Evolutionary conservation across 2,797 vertebrate genomes (phyloP), one percentile per base, ranked within the genome.

Genomic region (Sebastes flavidus): DNA sequence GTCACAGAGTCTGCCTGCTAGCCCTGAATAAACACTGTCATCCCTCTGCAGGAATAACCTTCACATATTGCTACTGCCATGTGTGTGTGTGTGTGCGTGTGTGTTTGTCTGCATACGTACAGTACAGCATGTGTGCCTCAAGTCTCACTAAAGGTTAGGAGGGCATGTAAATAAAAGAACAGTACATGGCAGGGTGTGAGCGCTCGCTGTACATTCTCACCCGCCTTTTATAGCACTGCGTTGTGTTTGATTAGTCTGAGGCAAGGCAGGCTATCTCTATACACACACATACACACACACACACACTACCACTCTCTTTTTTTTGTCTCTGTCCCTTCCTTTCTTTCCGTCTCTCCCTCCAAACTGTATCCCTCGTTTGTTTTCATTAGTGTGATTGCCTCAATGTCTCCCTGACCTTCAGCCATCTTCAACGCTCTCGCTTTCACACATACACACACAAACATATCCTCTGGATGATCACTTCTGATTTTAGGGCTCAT

Each of bases 311-410:
- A 54, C 72, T 65, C 42, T 81, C 32, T 74, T 13, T 65, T 61
- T 87, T 88, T 69, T 61, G 24, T 83, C 59, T 86, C 66, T 49
- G 10, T 85, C 77, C 65, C 80, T 83, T 76, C 55, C 75, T 69
- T 60, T 82, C 60, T 82, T 82, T 73, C 78, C 72, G 29, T 78
- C 78, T 78, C 82, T 89, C 66, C 77, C 78, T 89, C 86, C 58
- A 42, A 84, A 84, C 83, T 88, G 82, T 86, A 86, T 92, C 89
- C 89, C 94, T 95, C 95, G 90, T 96, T 96, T 96, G 94, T 96
- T 96, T 96, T 96, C 95, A 96, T 96, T 96, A 96, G 91, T 74
- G 89, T 96, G 95, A 96, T 96, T 95, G 94, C 92, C 90, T 94
- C 93, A 94, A 92, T 92, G 95, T 95, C 95, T 95, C 84, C 49